These are phyloP conservation scores for Cynopterus sphinx DNA, from an alignment of 2,797 vertebrate species.

Conservation along the genomic window DNA sequence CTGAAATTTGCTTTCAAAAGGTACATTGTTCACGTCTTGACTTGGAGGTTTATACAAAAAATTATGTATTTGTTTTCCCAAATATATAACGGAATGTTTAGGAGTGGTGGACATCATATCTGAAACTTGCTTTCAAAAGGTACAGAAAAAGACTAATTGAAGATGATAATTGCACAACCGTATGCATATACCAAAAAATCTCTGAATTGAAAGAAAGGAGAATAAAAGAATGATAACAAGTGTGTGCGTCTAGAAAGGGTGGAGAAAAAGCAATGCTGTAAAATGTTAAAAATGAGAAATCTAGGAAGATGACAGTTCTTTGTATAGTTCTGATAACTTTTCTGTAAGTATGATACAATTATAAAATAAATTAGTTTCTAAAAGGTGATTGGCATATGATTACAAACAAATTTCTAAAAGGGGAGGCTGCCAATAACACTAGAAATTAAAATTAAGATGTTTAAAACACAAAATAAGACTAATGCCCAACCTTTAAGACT, in stretches of 20 bases:
- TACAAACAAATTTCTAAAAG: constrained; percentile 19
- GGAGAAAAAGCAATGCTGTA: background rate
- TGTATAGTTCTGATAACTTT: background rate
- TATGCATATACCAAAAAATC: background rate
- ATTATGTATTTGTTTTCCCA: background rate
- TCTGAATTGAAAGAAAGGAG: background rate
- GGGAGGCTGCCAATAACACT: background rate
- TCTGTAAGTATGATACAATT: background rate
- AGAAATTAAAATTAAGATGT: background rate
- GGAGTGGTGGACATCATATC: background rate
- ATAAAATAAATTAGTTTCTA: background rate
- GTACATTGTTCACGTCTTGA: background rate
- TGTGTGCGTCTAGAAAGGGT: background rate
- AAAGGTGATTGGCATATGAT: background rate
- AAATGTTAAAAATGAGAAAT: background rate
- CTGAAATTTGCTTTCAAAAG: background rate
- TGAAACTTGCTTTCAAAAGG: constrained; percentile 13
- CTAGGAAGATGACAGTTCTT: background rate
- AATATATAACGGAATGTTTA: background rate
- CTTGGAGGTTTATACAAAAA: background rate
- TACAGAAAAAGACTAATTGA: background rate
- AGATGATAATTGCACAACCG: background rate
- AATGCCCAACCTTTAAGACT: background rate
- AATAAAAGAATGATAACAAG: background rate
- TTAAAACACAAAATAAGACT: constrained; percentile 20